Conservation (phyloP, 2,888 invertebrate species). For the Augochlorella aurata region DNA sequence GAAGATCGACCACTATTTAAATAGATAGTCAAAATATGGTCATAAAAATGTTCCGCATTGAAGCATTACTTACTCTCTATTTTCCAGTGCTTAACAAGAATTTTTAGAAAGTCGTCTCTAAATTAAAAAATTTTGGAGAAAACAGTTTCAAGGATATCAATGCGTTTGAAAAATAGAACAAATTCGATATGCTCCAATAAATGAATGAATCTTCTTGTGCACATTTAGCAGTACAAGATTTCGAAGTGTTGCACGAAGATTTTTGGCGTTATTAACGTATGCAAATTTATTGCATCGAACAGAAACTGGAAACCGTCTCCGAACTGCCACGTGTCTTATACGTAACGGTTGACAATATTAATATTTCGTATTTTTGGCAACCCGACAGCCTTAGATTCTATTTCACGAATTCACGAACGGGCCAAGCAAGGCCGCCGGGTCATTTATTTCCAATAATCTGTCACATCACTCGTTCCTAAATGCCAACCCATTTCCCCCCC, state of each 20-base stretch:
- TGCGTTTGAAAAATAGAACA: too few relatives aligned
- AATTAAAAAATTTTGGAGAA: too few relatives aligned
- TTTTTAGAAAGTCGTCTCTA: too few relatives aligned
- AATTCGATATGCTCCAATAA: too few relatives aligned
- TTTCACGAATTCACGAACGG: background rate
- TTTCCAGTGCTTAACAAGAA: too few relatives aligned
- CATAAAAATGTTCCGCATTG: too few relatives aligned
- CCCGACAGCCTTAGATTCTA: conserved; percentile 2
- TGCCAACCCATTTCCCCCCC: background rate
- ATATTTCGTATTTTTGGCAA: conserved; percentile 2
- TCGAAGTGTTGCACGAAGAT: background rate
- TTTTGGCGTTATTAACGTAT: background rate
- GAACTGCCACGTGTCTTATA: background rate
- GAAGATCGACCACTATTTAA: too few relatives aligned
- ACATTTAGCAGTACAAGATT: background rate
- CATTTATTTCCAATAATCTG: conserved; percentile 9
- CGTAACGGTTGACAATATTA: background rate
- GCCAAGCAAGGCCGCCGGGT: background rate
- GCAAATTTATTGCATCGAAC: background rate
- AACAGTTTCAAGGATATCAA: too few relatives aligned
- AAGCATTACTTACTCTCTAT: too few relatives aligned
- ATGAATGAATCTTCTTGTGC: background rate
- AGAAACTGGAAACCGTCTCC: background rate
- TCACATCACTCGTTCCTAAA: conserved; percentile 13
- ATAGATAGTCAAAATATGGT: too few relatives aligned